Evolutionary conservation across 2,113 vertebrate genomes (phyloP).

Genomic region (Atherinomorus stipes): DNA sequence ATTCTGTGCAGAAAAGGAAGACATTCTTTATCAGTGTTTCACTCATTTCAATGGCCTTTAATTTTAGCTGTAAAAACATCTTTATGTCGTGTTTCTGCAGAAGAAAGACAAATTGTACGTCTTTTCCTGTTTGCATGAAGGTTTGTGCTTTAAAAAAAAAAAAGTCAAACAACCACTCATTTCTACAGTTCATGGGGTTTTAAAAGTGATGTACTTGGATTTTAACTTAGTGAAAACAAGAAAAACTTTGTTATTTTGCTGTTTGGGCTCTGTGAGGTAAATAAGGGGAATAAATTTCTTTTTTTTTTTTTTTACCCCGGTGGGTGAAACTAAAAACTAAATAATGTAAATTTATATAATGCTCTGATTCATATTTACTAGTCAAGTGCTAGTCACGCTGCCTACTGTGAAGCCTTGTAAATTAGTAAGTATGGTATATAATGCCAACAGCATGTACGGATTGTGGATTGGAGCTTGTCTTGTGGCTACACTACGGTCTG

Average conservation of each 20-base stretch:
- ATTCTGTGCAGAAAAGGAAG: conserved; percentile 81
- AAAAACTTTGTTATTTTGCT: not conserved
- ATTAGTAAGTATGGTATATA: not conserved
- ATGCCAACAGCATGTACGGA: conserved; percentile 7
- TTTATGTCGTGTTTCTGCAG: not conserved
- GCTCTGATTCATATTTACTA: too few species aligned
- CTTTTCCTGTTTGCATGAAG: not conserved
- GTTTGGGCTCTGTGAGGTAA: too few species aligned
- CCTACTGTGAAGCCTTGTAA: not conserved
- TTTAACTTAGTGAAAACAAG: not conserved
- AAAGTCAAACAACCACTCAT: not conserved
- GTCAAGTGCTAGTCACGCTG: too few species aligned
- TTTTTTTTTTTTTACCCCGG: too few species aligned
- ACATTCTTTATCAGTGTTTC: conserved; percentile 15
- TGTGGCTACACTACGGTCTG: not conserved
- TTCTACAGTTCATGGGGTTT: not conserved
- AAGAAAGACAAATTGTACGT: not conserved
- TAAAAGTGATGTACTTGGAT: not conserved
- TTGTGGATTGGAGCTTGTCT: not conserved
- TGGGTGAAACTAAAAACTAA: too few species aligned
- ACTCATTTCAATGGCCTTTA: not conserved
- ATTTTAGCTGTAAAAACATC: not conserved
- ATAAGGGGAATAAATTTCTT: too few species aligned
- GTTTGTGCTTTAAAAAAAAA: not conserved
- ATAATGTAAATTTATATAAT: too few species aligned